A percentile compares a stretch with the other conserved stretches of the same genome.
Evolutionary conservation across 2,797 vertebrate genomes (phyloP).

Genomic region (Oreochromis mossambicus): DNA sequence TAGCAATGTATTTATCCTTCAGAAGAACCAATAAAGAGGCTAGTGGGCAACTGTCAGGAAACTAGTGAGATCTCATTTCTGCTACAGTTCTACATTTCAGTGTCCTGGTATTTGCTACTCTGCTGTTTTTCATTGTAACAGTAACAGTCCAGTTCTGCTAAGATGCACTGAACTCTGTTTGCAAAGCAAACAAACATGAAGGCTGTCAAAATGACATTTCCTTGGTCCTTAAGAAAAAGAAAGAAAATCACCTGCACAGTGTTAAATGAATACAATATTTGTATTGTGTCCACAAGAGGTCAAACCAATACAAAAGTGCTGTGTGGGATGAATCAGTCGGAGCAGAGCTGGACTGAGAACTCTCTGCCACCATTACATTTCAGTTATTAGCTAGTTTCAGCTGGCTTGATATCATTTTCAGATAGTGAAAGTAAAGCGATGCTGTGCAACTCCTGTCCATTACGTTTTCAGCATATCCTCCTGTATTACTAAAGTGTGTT

Average conservation of each 20-base stretch:
- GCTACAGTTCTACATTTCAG: background rate
- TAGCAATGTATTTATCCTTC: background rate
- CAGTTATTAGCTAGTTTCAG: background rate
- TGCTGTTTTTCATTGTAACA: background rate
- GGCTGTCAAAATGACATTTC: background rate
- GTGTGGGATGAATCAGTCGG: background rate
- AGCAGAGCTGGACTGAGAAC: rapidly evolving
- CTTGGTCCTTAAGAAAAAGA: background rate
- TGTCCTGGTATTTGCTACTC: background rate
- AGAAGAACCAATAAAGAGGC: background rate
- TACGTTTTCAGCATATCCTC: background rate
- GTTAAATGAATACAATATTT: background rate
- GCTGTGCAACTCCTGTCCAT: background rate
- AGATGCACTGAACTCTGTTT: background rate
- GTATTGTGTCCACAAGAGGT: background rate
- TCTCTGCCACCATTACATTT: background rate
- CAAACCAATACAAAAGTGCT: background rate
- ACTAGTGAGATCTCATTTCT: background rate
- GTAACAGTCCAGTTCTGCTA: background rate
- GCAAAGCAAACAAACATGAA: background rate
- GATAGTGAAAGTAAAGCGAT: background rate
- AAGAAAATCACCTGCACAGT: background rate
- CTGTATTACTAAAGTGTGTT: background rate
- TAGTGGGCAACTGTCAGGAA: background rate
- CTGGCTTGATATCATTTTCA: background rate